A percentile compares a stretch with the other conserved stretches of the same genome.
These are phyloP conservation scores for Periophthalmus modestus DNA, from an alignment of 2,113 vertebrate genomes.

Conservation along the genomic window DNA sequence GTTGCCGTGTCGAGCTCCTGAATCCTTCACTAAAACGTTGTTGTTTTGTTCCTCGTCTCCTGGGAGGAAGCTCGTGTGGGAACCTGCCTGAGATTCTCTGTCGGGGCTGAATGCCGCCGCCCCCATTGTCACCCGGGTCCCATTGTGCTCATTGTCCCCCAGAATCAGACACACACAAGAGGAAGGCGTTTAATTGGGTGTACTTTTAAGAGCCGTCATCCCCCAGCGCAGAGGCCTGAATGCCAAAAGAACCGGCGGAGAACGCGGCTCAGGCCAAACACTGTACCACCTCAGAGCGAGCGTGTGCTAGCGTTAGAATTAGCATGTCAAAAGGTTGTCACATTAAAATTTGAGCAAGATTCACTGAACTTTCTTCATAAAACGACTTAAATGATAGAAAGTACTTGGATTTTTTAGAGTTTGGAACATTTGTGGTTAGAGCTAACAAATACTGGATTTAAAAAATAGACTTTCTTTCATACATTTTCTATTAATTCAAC, in stretches of 20 bases:
- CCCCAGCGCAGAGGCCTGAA: conserved; percentile 66
- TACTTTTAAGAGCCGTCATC: conserved; percentile 72
- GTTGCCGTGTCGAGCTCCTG: conserved; percentile 13
- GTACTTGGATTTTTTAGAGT: neutral
- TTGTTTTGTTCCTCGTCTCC: conserved; percentile 33
- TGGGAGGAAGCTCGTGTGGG: conserved; percentile 69
- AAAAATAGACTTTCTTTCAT: too few relatives aligned
- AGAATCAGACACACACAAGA: conserved; percentile 73
- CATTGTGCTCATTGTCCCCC: conserved; percentile 75
- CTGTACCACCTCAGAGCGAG: conserved; percentile 58
- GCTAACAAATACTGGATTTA: too few relatives aligned
- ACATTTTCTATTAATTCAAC: too few relatives aligned
- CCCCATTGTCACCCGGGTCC: conserved; percentile 63
- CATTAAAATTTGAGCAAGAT: too few relatives aligned
- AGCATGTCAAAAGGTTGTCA: too few relatives aligned
- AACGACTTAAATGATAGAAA: neutral
- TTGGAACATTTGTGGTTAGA: too few relatives aligned
- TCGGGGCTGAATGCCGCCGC: conserved; percentile 65
- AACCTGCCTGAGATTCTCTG: conserved; percentile 70
- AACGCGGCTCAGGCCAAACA: conserved; percentile 48
- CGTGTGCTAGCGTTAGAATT: conserved; percentile 25
- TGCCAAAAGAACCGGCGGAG: conserved; percentile 49
- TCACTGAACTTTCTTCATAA: too few relatives aligned
- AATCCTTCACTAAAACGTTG: conserved; percentile 2
- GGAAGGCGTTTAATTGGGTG: conserved; percentile 78